phyloP scores from a whole-genome alignment of 2,888 invertebrate genomes.

The Teinopalpus imperialis region DNA sequence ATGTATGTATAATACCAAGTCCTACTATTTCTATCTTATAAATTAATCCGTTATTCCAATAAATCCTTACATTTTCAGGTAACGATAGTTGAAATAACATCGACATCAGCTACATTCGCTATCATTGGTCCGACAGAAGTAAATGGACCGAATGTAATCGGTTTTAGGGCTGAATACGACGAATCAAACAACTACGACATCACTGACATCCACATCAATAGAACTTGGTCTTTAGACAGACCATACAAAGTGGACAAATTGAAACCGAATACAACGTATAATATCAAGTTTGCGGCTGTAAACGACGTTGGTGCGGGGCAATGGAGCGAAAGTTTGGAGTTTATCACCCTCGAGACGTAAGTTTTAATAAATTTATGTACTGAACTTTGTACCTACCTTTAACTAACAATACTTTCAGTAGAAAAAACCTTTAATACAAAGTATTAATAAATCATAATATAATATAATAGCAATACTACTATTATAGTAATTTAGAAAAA shows the following conservation, averaged over 20 bases:
- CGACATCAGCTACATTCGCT: constrained; percentile 54
- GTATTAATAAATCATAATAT: too few species aligned
- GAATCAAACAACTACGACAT: constrained; percentile 49
- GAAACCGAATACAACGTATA: constrained; percentile 55
- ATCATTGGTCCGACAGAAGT: constrained; percentile 43
- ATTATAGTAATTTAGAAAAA: too few species aligned
- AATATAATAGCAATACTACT: too few species aligned
- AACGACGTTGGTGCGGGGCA: constrained; percentile 58
- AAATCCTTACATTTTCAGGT: constrained; percentile 46
- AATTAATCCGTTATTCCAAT: too few species aligned
- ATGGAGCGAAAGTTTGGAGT: constrained; percentile 46
- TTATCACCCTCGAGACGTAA: constrained; percentile 63
- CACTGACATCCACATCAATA: constrained; percentile 59
- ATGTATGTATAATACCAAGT: too few species aligned
- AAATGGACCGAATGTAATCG: constrained; percentile 51
- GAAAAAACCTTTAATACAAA: neutral
- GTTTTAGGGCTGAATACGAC: constrained; percentile 63
- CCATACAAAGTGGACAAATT: constrained; percentile 56
- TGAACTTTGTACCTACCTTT: constrained; percentile 15
- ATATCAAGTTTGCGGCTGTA: constrained; percentile 58
- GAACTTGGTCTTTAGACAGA: constrained; percentile 61
- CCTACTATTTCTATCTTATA: too few species aligned
- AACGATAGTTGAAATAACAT: constrained; percentile 39
- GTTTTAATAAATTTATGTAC: constrained; percentile 31
- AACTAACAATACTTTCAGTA: neutral